These are phyloP conservation scores for Bryconaethiops microstoma DNA, from an alignment of 2,797 vertebrate genomes.

Conservation along the genomic window DNA sequence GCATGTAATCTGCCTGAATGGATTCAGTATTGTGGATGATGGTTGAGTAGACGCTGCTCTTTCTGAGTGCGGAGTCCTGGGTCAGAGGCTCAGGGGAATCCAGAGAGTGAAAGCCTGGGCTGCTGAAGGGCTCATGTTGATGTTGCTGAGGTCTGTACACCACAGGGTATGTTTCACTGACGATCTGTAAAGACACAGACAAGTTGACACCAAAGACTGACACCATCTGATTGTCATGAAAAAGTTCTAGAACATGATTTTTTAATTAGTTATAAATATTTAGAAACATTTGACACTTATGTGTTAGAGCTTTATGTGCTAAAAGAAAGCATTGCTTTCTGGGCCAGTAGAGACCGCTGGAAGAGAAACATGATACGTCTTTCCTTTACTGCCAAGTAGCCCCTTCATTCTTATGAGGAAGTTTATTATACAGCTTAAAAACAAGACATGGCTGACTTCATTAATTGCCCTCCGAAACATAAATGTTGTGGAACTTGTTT, in stretches of 20 bases:
- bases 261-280: too few species aligned
- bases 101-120: slow-evolving; percentile 49
- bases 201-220: not conserved
- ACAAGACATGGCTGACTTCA: not conserved
- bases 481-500: not conserved
- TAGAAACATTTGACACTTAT: not conserved
- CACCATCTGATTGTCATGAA: not conserved
- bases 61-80: not conserved
- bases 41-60: slow-evolving; percentile 40
- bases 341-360: too few species aligned
- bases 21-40: slow-evolving; percentile 48
- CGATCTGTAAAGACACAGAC: slow-evolving; percentile 50
- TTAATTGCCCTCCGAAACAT: not conserved
- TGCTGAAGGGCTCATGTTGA: slow-evolving; percentile 46
- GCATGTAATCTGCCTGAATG: slow-evolving; percentile 36
- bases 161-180: slow-evolving; percentile 57
- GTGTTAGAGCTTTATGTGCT: too few species aligned
- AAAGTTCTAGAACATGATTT: not conserved
- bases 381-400: not conserved
- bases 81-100: not conserved
- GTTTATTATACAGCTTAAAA: not conserved
- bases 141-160: slow-evolving; percentile 27
- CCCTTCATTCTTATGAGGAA: not conserved
- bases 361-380: not conserved
- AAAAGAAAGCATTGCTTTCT: too few species aligned